Conservation (phyloP, 2,888 invertebrate species). For the Didymodactylos carnosus region DNA sequence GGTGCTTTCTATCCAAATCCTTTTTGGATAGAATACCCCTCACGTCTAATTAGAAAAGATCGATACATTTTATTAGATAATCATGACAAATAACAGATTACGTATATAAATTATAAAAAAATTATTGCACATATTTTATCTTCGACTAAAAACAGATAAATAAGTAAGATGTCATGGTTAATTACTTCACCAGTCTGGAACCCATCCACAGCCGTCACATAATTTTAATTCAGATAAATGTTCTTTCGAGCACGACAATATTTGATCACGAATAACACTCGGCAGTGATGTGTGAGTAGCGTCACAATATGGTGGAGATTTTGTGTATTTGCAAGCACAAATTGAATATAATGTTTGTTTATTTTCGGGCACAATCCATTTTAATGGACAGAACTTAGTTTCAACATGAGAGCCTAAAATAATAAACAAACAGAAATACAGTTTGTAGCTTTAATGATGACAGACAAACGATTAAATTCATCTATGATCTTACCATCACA, state of each 20-base stretch:
- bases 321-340: conserved; percentile 26
- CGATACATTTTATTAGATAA: too few species aligned
- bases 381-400: conserved; percentile 23
- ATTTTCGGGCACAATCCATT: conserved; percentile 22
- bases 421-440: too few species aligned
- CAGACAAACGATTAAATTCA: too few species aligned
- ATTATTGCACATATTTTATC: too few species aligned
- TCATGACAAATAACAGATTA: too few species aligned
- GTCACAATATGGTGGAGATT: conserved; percentile 24
- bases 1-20: too few species aligned
- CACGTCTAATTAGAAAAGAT: too few species aligned
- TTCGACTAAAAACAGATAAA: neutral
- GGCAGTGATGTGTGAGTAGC: conserved; percentile 24
- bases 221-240: conserved; percentile 18
- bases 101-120: too few species aligned
- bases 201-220: conserved; percentile 26
- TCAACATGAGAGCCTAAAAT: conserved; percentile 23
- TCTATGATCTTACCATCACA: conserved; percentile 17
- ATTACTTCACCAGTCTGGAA: conserved; percentile 22
- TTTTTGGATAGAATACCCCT: too few species aligned
- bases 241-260: conserved; percentile 18
- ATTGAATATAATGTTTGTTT: conserved; percentile 20
- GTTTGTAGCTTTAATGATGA: too few species aligned
- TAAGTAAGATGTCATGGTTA: neutral
- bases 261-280: conserved; percentile 18